A percentile compares a stretch with the other conserved stretches of the same genome.
Evolutionary conservation across 1,140 invertebrate species (phyloP).

Genomic region (Whitmania pigra): DNA sequence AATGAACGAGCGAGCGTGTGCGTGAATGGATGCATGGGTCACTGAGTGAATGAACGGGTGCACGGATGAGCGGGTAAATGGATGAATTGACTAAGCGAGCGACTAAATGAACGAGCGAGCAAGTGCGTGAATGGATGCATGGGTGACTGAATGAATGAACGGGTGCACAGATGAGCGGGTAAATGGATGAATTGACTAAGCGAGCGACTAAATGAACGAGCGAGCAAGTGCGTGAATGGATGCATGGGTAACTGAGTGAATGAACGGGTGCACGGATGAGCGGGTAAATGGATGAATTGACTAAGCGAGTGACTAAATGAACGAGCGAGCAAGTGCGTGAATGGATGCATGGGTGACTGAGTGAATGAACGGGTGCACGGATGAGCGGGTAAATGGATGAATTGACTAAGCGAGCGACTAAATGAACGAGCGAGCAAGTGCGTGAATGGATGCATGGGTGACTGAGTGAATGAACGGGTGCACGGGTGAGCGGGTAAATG

Average conservation of each 20-base stretch:
- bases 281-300: too few species aligned
- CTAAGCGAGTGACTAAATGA: too few species aligned
- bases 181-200: conserved; percentile 32
- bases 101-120: not conserved
- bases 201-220: not conserved
- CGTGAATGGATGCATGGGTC: not conserved
- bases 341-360: not conserved
- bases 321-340: too few species aligned
- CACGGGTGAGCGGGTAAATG: not conserved
- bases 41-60: not conserved
- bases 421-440: not conserved
- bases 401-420: not conserved
- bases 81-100: too few species aligned
- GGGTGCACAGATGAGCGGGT: too few species aligned
- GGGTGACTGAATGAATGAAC: too few species aligned
- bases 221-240: not conserved
- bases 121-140: too few species aligned
- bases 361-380: not conserved
- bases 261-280: not conserved
- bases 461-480: not conserved
- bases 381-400: not conserved
- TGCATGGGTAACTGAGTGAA: not conserved
- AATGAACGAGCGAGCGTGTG: not conserved
- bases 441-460: not conserved
- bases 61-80: too few species aligned